Percentiles rank a stretch among this genome's conserved stretches.
Conservation (phyloP, 1,140 invertebrate species). For the Zophobas atratus region DNA sequence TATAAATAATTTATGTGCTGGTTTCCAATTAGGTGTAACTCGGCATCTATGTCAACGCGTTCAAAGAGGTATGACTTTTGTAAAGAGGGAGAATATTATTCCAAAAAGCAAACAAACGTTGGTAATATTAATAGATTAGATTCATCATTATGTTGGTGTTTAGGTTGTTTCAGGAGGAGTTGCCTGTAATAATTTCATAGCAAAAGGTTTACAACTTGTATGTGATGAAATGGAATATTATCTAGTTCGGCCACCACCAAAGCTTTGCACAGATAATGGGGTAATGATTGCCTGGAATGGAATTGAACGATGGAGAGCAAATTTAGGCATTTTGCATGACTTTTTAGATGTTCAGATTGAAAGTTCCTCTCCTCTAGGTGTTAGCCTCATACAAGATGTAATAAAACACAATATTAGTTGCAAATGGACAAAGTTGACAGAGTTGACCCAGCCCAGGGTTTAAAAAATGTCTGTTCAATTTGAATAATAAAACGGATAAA, state of each 20-base stretch:
- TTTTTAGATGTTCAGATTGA: slow-evolving; percentile 70
- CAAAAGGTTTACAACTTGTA: slow-evolving; percentile 77
- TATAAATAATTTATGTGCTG: slow-evolving; percentile 89
- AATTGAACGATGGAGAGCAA: slow-evolving; percentile 77
- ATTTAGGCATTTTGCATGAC: slow-evolving; percentile 69
- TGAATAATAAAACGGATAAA: slow-evolving; percentile 14
- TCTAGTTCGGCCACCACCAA: slow-evolving; percentile 84
- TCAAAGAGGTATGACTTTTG: slow-evolving; percentile 87
- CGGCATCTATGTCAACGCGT: slow-evolving; percentile 87
- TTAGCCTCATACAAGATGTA: slow-evolving; percentile 73
- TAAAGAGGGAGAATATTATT: slow-evolving; percentile 75
- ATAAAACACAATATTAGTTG: slow-evolving; percentile 72
- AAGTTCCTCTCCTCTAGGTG: slow-evolving; percentile 70
- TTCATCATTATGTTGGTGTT: slow-evolving; percentile 20
- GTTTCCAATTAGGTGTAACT: slow-evolving; percentile 82
- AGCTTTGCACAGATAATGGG: slow-evolving; percentile 97
- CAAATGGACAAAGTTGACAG: slow-evolving; percentile 72
- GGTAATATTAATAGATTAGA: slow-evolving; percentile 65
- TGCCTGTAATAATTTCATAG: slow-evolving; percentile 92
- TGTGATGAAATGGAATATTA: slow-evolving; percentile 78
- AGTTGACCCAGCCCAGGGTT: slow-evolving; percentile 55
- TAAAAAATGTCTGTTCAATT: slow-evolving; percentile 24
- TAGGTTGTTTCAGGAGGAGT: slow-evolving; percentile 96
- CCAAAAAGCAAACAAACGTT: slow-evolving; percentile 72
- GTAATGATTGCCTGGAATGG: slow-evolving; percentile 99